Evolutionary conservation across 2,888 invertebrate species (phyloP).

Genomic region (Penaeus monodon): DNA sequence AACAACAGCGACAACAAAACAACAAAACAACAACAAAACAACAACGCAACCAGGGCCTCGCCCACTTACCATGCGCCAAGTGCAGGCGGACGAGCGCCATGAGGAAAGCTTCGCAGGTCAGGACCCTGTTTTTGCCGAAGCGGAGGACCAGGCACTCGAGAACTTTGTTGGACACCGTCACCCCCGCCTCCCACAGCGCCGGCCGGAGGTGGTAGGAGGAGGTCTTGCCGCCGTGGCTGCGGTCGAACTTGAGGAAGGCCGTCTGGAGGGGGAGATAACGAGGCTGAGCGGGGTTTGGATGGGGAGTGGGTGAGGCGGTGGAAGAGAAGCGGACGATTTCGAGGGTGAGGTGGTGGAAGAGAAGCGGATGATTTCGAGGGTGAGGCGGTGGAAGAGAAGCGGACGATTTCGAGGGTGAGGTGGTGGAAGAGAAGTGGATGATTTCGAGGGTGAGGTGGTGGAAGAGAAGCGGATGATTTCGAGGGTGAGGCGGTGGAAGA

Average conservation of each 20-base stretch:
- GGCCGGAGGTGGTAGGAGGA: slow-evolving; percentile 78
- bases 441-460: too few relatives aligned
- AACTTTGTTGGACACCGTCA: slow-evolving; percentile 82
- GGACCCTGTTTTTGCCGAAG: slow-evolving; percentile 76
- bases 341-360: too few relatives aligned
- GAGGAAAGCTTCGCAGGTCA: slow-evolving; percentile 77
- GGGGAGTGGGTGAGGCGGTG: background rate
- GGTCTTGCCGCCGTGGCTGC: slow-evolving; percentile 74
- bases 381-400: too few relatives aligned
- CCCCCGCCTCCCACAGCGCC: slow-evolving; percentile 79
- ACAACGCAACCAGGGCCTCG: too few relatives aligned
- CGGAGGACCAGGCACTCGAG: slow-evolving; percentile 79
- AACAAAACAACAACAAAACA: background rate
- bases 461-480: too few relatives aligned
- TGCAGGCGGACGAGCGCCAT: slow-evolving; percentile 78
- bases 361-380: too few relatives aligned
- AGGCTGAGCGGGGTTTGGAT: background rate
- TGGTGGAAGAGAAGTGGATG: too few relatives aligned
- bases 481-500: too few relatives aligned
- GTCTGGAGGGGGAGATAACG: slow-evolving; percentile 32
- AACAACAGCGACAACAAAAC: background rate
- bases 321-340: too few relatives aligned
- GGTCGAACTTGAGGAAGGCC: slow-evolving; percentile 76
- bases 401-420: too few relatives aligned
- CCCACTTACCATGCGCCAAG: slow-evolving; percentile 75